phyloP scores from a whole-genome alignment of 2,888 invertebrate genomes.

The Pristionchus entomophagus region DNA sequence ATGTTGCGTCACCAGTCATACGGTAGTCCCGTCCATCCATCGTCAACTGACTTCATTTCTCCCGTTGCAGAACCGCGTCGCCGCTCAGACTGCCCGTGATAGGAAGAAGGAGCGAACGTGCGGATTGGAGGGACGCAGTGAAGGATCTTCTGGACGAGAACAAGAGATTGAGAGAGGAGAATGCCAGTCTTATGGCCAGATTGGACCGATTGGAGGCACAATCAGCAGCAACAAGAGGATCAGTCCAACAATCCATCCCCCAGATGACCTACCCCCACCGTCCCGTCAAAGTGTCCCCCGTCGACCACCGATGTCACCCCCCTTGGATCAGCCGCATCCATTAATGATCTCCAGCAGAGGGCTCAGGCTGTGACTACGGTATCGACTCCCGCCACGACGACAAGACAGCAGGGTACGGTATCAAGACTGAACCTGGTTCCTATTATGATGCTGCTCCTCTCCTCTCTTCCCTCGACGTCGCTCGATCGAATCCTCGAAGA shows the following conservation, averaged over 20 bases:
- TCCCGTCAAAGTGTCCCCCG: neutral
- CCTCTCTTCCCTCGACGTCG: conserved; percentile 47
- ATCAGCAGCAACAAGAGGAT: neutral
- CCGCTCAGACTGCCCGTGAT: conserved; percentile 96
- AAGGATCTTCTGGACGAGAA: conserved; percentile 77
- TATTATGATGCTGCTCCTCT: conserved; percentile 26
- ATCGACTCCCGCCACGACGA: neutral
- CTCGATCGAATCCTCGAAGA: conserved; percentile 57
- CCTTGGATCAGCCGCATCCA: conserved; percentile 81
- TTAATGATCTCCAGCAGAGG: conserved; percentile 91
- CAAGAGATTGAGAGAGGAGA: conserved; percentile 55
- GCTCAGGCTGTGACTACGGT: conserved; percentile 81
- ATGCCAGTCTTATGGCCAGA: conserved; percentile 12
- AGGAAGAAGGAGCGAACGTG: conserved; percentile 94
- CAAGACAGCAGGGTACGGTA: neutral
- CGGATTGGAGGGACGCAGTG: conserved; percentile 85
- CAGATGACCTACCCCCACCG: too few species aligned
- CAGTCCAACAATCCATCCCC: too few species aligned
- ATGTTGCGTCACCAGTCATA: neutral
- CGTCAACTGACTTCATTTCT: conserved; percentile 81
- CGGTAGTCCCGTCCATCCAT: conserved; percentile 79
- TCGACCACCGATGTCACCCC: conserved; percentile 55
- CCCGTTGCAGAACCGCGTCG: conserved; percentile 88
- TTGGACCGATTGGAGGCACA: neutral
- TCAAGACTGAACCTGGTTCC: neutral